phyloP scores from a whole-genome alignment of 1,140 invertebrate genomes.

The Papilio glaucus region DNA sequence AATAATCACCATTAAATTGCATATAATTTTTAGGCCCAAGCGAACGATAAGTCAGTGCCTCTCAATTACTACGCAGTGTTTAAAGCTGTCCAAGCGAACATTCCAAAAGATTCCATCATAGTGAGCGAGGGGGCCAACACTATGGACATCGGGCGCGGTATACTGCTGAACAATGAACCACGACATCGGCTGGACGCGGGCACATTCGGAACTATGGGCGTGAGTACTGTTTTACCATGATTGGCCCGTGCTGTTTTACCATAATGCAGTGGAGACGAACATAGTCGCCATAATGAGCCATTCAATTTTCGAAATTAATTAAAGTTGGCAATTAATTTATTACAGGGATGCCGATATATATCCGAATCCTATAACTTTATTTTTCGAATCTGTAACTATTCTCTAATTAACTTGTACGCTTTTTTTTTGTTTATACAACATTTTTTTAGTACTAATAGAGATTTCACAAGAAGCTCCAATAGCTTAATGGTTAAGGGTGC shows the following conservation, averaged over 20 bases:
- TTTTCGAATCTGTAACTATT: too few species aligned
- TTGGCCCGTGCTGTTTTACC: background rate
- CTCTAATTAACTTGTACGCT: too few species aligned
- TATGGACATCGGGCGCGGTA: constrained; percentile 97
- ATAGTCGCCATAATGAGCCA: too few species aligned
- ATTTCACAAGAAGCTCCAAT: too few species aligned
- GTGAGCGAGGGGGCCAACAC: constrained; percentile 99
- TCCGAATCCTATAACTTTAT: too few species aligned
- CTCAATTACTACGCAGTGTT: constrained; percentile 98
- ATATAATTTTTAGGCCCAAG: constrained; percentile 59
- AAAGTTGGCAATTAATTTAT: too few species aligned
- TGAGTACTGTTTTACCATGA: constrained; percentile 47
- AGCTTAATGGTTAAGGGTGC: too few species aligned
- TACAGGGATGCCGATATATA: too few species aligned
- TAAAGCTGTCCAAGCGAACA: constrained; percentile 88
- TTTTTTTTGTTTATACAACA: too few species aligned
- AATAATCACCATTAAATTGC: background rate
- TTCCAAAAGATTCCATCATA: constrained; percentile 94
- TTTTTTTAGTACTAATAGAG: too few species aligned
- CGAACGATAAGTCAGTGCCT: constrained; percentile 82
- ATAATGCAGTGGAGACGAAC: too few species aligned
- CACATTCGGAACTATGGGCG: constrained; percentile 98
- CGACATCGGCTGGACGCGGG: constrained; percentile 94
- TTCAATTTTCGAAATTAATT: too few species aligned
- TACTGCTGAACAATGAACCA: constrained; percentile 92